A percentile compares a stretch with the other conserved stretches of the same genome.
Conservation (phyloP, 2,888 invertebrate species). For the Torymus texanus region DNA sequence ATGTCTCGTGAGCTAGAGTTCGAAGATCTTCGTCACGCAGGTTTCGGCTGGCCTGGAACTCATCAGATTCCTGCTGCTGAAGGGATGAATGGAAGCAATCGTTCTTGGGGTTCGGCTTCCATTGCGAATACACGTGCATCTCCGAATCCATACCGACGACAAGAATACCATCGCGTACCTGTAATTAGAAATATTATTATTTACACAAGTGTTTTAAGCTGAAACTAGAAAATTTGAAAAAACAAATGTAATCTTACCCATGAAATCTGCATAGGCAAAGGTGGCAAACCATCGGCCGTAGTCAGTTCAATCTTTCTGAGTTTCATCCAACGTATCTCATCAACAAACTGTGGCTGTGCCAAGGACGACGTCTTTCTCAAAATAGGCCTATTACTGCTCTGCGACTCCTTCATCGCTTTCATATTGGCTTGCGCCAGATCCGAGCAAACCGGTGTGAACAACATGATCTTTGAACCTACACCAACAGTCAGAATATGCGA, state of each 20-base stretch:
- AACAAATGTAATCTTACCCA: conserved; percentile 80
- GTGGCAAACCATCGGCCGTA: conserved; percentile 96
- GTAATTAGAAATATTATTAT: too few species aligned
- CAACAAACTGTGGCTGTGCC: conserved; percentile 91
- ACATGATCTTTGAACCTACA: conserved; percentile 92
- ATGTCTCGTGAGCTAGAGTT: conserved; percentile 81
- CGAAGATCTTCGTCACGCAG: conserved; percentile 83
- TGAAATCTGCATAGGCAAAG: conserved; percentile 98
- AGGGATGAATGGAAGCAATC: conserved; percentile 71
- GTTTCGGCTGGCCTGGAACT: conserved; percentile 84
- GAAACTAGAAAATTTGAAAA: too few species aligned
- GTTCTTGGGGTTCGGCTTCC: conserved; percentile 84
- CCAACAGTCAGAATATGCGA: conserved; percentile 98
- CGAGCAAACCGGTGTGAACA: conserved; percentile 95
- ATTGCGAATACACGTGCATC: conserved; percentile 99
- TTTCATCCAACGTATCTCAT: conserved; percentile 98
- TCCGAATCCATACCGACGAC: conserved; percentile 99
- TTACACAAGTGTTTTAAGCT: too few species aligned
- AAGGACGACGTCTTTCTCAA: conserved; percentile 93
- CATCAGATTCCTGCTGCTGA: conserved; percentile 80
- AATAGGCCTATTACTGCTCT: conserved; percentile 88
- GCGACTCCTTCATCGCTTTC: conserved; percentile 92
- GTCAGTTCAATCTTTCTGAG: conserved; percentile 91
- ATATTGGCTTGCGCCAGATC: conserved; percentile 96
- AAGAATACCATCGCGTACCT: conserved; percentile 92